A percentile compares a stretch with the other conserved stretches of the same genome.
Conservation (phyloP, 2,888 invertebrate species). For the Psococerastis gibbosa region DNA sequence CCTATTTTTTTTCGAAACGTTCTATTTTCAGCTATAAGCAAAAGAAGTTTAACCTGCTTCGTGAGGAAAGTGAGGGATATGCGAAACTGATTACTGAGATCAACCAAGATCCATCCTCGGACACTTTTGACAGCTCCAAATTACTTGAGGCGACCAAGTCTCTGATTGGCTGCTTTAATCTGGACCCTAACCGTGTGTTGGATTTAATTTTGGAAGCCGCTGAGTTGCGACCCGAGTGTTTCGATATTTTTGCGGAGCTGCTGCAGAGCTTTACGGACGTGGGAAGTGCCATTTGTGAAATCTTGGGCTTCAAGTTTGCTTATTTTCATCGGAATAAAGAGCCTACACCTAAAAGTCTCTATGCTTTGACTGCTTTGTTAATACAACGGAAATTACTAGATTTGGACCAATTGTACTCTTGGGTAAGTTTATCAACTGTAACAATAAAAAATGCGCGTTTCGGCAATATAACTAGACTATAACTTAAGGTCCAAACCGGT, state of each 20-base stretch:
- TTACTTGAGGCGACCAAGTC: constrained; percentile 82
- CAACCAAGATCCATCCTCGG: constrained; percentile 53
- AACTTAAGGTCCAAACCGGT: too few species aligned
- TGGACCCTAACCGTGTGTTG: constrained; percentile 93
- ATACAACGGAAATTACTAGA: constrained; percentile 72
- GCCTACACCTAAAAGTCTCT: constrained; percentile 61
- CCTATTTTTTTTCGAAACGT: too few species aligned
- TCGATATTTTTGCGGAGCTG: constrained; percentile 68
- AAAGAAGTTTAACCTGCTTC: constrained; percentile 92
- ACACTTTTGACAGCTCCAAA: constrained; percentile 38
- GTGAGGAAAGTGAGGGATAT: constrained; percentile 98
- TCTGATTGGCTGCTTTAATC: constrained; percentile 92
- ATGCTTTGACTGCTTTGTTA: constrained; percentile 74
- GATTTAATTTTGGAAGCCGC: constrained; percentile 94
- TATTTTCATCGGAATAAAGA: constrained; percentile 45
- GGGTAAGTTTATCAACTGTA: constrained; percentile 58
- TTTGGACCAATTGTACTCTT: constrained; percentile 74
- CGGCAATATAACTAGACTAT: too few species aligned
- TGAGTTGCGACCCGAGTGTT: constrained; percentile 60
- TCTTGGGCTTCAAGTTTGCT: constrained; percentile 80
- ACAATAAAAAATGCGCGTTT: too few species aligned
- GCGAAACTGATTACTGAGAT: constrained; percentile 89
- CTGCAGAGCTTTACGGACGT: constrained; percentile 78
- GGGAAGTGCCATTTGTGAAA: constrained; percentile 73
- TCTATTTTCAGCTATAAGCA: constrained; percentile 97